Base-by-base conservation (phyloP, 2,888 invertebrate species). In the Leptothorax acervorum region DNA sequence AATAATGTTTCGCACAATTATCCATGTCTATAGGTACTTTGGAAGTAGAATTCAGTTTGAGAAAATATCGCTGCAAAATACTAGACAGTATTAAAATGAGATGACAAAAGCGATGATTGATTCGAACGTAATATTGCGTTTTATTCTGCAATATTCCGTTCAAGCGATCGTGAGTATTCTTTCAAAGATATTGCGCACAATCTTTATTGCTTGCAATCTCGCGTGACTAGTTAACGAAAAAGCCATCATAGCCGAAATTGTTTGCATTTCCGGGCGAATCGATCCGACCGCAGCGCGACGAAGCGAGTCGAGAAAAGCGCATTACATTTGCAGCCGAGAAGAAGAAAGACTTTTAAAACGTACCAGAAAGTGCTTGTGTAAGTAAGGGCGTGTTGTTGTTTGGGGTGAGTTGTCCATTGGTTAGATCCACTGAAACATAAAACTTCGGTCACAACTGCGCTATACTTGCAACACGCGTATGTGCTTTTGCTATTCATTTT, bases 341-440 rank as follows among this genome's bases (percentile, higher is more conserved):
- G 45, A 57, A 82, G 84, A 82, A 75, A 86, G 73, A 84, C 57
- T 82, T 89, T 87, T 45, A 71, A 63, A 91, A 94, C 96, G 96
- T 97, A 98, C 98, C 98, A 98, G 98, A 98, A 96, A 98, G 97
- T 95, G 98, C 98, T 96, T 98, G 98, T 96, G 98, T 98, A 96
- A 98, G 97, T 96, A 98, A 97, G 95, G 98, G 98, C 95, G 98
- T 98, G 96, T 98, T 98, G 97, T 98, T 98, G 97, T 98, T 98
- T 95, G 98, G 98, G 95, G 98, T 98, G 95, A 98, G 97, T 96
- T 98, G 98, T 95, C 98, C 98, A 96, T 98, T 98, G 96, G 98
- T 97, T 96, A 98, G 97, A 96, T 98, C 98, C 97, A 98, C 98
- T 98, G 97, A 95, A 97, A 97, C 96, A 96, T 95, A 96, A 96